These are phyloP conservation scores for Oscheius onirici DNA, from an alignment of 2,888 invertebrate genomes.

Conservation along the genomic window DNA sequence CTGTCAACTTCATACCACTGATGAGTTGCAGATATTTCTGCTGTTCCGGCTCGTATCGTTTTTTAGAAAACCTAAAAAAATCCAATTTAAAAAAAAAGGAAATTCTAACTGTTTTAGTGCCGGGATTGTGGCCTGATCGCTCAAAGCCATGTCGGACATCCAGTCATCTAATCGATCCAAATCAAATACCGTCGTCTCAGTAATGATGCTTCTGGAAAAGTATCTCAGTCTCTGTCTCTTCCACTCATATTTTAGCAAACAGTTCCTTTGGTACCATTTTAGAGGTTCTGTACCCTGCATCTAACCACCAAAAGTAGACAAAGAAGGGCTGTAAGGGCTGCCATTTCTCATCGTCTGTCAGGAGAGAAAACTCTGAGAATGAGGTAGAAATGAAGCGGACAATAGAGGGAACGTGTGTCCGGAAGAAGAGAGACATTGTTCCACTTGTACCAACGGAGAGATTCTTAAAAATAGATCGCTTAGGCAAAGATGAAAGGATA, in stretches of 20 bases:
- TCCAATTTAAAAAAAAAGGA: too few relatives aligned
- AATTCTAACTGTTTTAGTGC: too few relatives aligned
- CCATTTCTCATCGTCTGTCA: not conserved
- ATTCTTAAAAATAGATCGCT: too few relatives aligned
- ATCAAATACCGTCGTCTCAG: not conserved
- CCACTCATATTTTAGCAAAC: not conserved
- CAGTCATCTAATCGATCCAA: not conserved
- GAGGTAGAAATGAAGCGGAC: not conserved
- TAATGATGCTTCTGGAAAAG: not conserved
- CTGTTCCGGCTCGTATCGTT: not conserved
- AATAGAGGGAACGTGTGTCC: not conserved
- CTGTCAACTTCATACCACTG: not conserved
- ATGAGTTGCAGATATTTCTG: not conserved
- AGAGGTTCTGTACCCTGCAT: not conserved
- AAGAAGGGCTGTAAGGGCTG: not conserved
- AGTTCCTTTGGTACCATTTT: not conserved
- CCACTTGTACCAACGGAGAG: not conserved
- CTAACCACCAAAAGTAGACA: not conserved
- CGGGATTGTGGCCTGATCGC: too few relatives aligned
- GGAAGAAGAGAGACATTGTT: not conserved
- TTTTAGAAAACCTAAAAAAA: not conserved
- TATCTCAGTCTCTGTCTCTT: too few relatives aligned
- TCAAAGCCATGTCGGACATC: not conserved
- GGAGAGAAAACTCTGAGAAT: not conserved
- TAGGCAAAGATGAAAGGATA: too few relatives aligned